Base-by-base conservation (phyloP, 2,888 invertebrate genomes). In the Coelinius sp. region DNA sequence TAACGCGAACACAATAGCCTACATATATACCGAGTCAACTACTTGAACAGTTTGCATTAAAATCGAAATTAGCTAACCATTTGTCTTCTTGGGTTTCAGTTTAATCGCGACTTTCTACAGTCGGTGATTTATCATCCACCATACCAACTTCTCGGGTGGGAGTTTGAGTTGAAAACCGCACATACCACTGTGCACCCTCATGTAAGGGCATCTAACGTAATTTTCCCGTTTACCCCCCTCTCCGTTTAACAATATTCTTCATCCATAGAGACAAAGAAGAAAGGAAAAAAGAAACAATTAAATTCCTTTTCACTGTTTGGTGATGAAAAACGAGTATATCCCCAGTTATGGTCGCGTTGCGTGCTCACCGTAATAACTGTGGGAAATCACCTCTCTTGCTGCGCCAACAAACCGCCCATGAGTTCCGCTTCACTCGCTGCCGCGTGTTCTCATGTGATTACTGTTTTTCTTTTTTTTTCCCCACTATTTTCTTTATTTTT, bases 41-140 rank as follows among this genome's bases (percentile, higher is more conserved):
- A 24, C 53, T 25, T 35, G 35, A 59, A 59, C 27, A 25, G 53
- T 53, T 74, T 74, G 75, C 78, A 79, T 79, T 78, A 81, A 79
- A 79, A 81, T 81, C 78, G 81, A 82, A 81, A 82, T 83, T 81
- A 83, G 80, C 80, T 77, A 77, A 72, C 77, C 83, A 81, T 81
- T 81, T 79, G 81, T 79, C 81, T 77, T 75, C 76, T 73, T 73
- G 68, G 59, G 76, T 79, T 31, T 78, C 72, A 73, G 79, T 75
- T 79, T 80, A 83, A 83, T 80, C 83, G 59, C 35, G 59, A 59
- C 59, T 59, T 59, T 74, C 76, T 77, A 79, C 77, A 74, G 73
- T 64, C 53, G 70, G 75, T 83, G 82, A 83, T 83, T 83, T 82
- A 83, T 83, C 76, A 76, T 78, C 76, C 66, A 24, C 20, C 31